A percentile compares a stretch with the other conserved stretches of the same genome.
These are phyloP conservation scores for Ypsolopha scabrella DNA, from an alignment of 2,888 invertebrate species.

Conservation along the genomic window DNA sequence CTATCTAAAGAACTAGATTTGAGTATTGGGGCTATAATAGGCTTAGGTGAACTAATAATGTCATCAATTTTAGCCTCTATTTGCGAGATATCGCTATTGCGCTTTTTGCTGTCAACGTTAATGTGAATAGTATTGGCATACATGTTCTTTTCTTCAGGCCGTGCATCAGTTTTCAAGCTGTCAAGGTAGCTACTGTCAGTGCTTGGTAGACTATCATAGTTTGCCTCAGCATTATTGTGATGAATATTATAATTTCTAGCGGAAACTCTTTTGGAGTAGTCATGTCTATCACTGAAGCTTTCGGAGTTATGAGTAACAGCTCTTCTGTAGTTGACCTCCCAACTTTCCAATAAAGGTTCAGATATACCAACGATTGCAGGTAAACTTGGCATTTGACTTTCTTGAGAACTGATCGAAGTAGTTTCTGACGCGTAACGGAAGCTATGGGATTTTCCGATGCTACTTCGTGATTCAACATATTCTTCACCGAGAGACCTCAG, in stretches of 20 bases:
- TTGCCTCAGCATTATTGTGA: conserved; percentile 40
- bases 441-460: conserved; percentile 79
- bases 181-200: conserved; percentile 62
- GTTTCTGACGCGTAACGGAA: conserved; percentile 73
- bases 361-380: conserved; percentile 65
- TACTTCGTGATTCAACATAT: conserved; percentile 60
- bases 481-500: conserved; percentile 56
- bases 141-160: conserved; percentile 41
- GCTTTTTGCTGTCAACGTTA: conserved; percentile 44
- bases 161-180: conserved; percentile 52
- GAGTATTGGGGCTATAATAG: conserved; percentile 58
- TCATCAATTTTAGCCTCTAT: conserved; percentile 69
- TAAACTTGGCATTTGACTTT: conserved; percentile 63
- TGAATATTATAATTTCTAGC: conserved; percentile 50
- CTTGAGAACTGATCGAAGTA: conserved; percentile 56
- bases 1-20: conserved; percentile 71
- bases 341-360: conserved; percentile 60
- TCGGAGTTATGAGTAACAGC: conserved; percentile 25
- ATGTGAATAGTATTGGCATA: conserved; percentile 57
- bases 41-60: conserved; percentile 66
- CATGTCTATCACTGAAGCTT: conserved; percentile 37
- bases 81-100: conserved; percentile 62
- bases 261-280: conserved; percentile 48
- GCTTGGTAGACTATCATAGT: conserved; percentile 58
- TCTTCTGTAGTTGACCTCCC: conserved; percentile 63